These are phyloP conservation scores for Armadillidium nasatum DNA, from an alignment of 1,140 invertebrate species.

Conservation along the genomic window DNA sequence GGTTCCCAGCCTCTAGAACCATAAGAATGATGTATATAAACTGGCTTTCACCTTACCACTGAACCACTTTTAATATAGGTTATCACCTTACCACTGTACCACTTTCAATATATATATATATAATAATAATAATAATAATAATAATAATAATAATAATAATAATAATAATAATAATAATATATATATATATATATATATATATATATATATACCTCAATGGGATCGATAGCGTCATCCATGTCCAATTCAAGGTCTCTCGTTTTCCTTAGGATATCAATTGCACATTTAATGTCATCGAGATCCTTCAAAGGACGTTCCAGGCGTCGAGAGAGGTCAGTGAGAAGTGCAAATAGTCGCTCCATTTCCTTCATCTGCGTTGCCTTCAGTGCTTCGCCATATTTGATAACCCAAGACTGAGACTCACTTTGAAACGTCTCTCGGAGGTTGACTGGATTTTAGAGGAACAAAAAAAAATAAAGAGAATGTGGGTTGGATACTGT, in stretches of 20 bases:
- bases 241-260: constrained; percentile 91
- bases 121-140: neutral
- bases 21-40: too few relatives aligned
- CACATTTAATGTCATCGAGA: constrained; percentile 84
- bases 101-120: neutral
- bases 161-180: neutral
- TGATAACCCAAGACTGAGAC: constrained; percentile 66
- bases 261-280: constrained; percentile 89
- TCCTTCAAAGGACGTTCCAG: constrained; percentile 80
- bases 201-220: too few relatives aligned
- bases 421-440: too few relatives aligned
- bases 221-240: constrained; percentile 86
- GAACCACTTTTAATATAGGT: too few relatives aligned
- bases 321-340: constrained; percentile 84
- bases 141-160: neutral
- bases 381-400: constrained; percentile 85
- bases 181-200: too few relatives aligned
- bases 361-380: constrained; percentile 88
- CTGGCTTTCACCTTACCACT: too few relatives aligned
- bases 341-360: constrained; percentile 88
- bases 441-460: too few relatives aligned
- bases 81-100: neutral
- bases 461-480: too few relatives aligned
- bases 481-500: too few relatives aligned
- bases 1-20: too few relatives aligned